A percentile compares a stretch with the other conserved stretches of the same genome.
These are phyloP conservation scores for Charaxes varanes DNA, from an alignment of 1,140 invertebrate genomes.

Conservation along the genomic window DNA sequence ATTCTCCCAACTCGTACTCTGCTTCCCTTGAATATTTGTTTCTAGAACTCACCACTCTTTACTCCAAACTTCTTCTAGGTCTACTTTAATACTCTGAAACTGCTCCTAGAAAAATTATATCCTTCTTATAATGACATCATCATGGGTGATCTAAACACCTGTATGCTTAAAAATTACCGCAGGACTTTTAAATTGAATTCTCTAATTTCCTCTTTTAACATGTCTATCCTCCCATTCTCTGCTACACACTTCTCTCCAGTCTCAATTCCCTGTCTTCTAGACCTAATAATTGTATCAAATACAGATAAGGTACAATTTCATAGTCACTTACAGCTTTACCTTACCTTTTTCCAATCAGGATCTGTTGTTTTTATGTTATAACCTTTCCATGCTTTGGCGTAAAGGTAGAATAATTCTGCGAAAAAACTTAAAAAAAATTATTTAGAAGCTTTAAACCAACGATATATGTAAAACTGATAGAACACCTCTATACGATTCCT, in stretches of 20 bases:
- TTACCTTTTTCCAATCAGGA: too few species aligned
- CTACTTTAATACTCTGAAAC: slow-evolving; percentile 2
- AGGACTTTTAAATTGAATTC: slow-evolving; percentile 2
- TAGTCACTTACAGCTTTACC: too few species aligned
- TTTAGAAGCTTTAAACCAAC: too few species aligned
- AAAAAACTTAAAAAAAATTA: too few species aligned
- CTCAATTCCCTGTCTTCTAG: slow-evolving; percentile 1
- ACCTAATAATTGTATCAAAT: slow-evolving; percentile 7
- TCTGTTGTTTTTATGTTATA: too few species aligned
- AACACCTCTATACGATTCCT: too few species aligned
- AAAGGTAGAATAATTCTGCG: too few species aligned
- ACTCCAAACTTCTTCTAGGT: slow-evolving; percentile 1
- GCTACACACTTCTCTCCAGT: too few species aligned
- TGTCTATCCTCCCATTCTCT: slow-evolving; percentile 3
- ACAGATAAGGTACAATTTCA: too few species aligned
- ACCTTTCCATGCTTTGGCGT: too few species aligned
- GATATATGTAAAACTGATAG: too few species aligned
- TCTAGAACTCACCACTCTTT: background rate
- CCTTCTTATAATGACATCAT: slow-evolving; percentile 5
- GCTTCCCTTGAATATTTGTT: background rate
- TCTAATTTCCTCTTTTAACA: slow-evolving; percentile 2
- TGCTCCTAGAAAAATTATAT: slow-evolving; percentile 3
- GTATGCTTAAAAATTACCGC: slow-evolving; percentile 2
- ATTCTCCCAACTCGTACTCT: background rate
- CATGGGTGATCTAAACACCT: slow-evolving; percentile 1